Conservation (phyloP, 2,797 vertebrate species). For the Lutjanus argentimaculatus region DNA sequence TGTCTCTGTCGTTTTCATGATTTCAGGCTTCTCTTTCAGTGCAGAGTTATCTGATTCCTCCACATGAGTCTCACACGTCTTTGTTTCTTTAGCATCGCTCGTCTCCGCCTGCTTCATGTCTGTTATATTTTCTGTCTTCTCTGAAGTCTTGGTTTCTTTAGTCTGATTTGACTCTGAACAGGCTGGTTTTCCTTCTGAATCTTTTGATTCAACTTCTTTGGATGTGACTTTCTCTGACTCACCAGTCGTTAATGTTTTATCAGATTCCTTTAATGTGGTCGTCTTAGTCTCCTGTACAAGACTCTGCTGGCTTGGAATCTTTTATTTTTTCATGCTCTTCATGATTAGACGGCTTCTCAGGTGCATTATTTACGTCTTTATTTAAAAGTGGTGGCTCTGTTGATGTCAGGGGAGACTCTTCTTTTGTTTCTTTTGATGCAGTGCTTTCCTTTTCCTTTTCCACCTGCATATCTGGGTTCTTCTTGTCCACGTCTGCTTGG, state of each 20-base stretch:
- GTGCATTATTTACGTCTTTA: constrained; percentile 40
- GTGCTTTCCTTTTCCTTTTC: constrained; percentile 44
- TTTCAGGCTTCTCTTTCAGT: constrained; percentile 16
- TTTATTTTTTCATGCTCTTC: constrained; percentile 23
- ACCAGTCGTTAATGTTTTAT: constrained; percentile 34
- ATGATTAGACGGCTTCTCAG: constrained; percentile 32
- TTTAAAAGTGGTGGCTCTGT: constrained; percentile 1
- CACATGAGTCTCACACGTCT: neutral
- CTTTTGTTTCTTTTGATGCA: constrained; percentile 24
- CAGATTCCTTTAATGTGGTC: constrained; percentile 9
- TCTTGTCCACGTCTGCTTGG: constrained; percentile 12
- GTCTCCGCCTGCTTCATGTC: constrained; percentile 2
- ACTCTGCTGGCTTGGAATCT: constrained; percentile 9
- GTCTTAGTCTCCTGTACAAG: neutral
- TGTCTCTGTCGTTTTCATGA: constrained; percentile 30
- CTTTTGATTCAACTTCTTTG: constrained; percentile 40
- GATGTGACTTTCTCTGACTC: constrained; percentile 39
- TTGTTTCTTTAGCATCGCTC: neutral
- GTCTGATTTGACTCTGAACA: neutral
- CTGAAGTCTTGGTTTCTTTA: neutral
- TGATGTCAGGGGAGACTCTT: neutral
- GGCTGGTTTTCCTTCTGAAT: constrained; percentile 10
- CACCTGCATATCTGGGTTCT: neutral
- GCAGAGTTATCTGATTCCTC: constrained; percentile 31
- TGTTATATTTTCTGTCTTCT: neutral